phyloP scores from a whole-genome alignment of 1,140 invertebrate species.

The Drosophila insularis region DNA sequence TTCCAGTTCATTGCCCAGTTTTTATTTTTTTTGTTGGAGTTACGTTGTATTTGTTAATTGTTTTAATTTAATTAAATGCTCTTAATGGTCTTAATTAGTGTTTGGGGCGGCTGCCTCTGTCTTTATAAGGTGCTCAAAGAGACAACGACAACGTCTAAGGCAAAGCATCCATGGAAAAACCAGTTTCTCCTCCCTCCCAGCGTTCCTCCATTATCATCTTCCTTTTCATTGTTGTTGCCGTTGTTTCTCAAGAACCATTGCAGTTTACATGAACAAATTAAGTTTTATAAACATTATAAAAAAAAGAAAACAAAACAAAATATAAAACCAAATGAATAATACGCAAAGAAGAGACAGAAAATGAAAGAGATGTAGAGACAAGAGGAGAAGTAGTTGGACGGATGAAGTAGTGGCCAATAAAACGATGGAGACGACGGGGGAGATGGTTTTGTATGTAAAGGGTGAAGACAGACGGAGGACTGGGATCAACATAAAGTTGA shows the following conservation, averaged over 20 bases:
- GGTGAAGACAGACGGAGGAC: constrained; percentile 5
- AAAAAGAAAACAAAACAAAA: neutral
- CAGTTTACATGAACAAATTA: constrained; percentile 59
- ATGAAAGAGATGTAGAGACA: constrained; percentile 26
- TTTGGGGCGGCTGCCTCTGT: constrained; percentile 24
- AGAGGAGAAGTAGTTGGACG: constrained; percentile 30
- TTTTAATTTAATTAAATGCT: constrained; percentile 80
- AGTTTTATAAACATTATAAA: constrained; percentile 63
- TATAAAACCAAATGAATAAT: constrained; percentile 16
- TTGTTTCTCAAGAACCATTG: constrained; percentile 64
- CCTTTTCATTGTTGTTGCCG: neutral
- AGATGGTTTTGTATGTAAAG: constrained; percentile 1
- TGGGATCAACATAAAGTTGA: constrained; percentile 9
- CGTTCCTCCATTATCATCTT: neutral
- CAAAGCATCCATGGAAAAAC: constrained; percentile 28
- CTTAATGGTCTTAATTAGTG: constrained; percentile 75
- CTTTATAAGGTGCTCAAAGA: constrained; percentile 60
- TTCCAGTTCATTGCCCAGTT: constrained; percentile 45
- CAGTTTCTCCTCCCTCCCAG: constrained; percentile 2
- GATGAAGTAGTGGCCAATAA: constrained; percentile 1
- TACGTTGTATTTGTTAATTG: constrained; percentile 60
- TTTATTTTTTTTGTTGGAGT: neutral
- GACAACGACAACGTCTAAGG: neutral
- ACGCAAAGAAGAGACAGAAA: constrained; percentile 30
- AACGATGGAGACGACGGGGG: neutral